phyloP scores from a whole-genome alignment of 2,888 invertebrate genomes.

The Torymus auratus region DNA sequence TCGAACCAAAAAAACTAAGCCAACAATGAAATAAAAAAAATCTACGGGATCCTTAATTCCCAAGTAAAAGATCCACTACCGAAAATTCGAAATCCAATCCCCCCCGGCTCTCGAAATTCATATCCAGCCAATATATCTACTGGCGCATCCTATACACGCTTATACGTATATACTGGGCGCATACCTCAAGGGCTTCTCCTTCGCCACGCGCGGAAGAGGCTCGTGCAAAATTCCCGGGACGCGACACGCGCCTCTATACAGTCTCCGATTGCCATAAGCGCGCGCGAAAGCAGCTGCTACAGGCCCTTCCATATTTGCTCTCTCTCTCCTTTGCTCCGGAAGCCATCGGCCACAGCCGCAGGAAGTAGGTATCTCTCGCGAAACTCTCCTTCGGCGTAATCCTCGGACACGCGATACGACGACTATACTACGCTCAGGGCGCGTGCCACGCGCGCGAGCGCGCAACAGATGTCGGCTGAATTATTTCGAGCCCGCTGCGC shows the following conservation, averaged over 20 bases:
- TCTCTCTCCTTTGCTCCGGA: conserved; percentile 29
- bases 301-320: background rate
- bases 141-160: too few relatives aligned
- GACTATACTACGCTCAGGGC: background rate
- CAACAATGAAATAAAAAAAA: too few relatives aligned
- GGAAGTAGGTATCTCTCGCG: conserved; percentile 43
- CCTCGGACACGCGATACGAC: conserved; percentile 43
- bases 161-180: too few relatives aligned
- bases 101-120: background rate
- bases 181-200: conserved; percentile 49
- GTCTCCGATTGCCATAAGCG: background rate
- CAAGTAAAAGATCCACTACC: background rate
- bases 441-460: background rate
- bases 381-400: conserved; percentile 35
- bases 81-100: background rate
- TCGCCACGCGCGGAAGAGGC: conserved; percentile 45
- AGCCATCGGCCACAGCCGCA: conserved; percentile 5
- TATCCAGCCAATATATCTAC: background rate
- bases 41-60: too few relatives aligned
- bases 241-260: conserved; percentile 33
- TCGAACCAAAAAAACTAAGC: too few relatives aligned
- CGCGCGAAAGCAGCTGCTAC: conserved; percentile 25
- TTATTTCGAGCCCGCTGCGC: conserved; percentile 39
- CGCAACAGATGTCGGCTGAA: conserved; percentile 55
- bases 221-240: conserved; percentile 41